These are phyloP conservation scores for Chiroxiphia lanceolata DNA, from an alignment of 2,797 vertebrate genomes.

Conservation along the genomic window DNA sequence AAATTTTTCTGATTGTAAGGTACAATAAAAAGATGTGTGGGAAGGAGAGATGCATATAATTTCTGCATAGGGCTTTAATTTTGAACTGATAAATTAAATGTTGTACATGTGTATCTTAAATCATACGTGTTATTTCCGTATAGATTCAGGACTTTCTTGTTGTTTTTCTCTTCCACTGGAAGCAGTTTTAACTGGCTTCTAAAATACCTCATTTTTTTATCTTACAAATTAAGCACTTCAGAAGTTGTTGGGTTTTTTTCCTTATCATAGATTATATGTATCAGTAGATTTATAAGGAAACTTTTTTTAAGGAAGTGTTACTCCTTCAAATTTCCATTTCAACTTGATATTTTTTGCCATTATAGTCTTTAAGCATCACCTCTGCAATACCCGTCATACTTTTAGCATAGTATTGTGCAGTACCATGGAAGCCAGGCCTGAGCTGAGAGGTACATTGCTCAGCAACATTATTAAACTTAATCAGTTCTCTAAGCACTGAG, in stretches of 20 bases:
- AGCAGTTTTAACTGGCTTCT: neutral
- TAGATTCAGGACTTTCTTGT: neutral
- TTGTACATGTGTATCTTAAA: neutral
- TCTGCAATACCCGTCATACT: neutral
- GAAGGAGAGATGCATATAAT: neutral
- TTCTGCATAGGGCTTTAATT: neutral
- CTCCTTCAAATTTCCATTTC: neutral
- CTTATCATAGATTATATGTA: neutral
- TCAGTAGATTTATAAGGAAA: neutral
- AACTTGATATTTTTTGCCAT: neutral
- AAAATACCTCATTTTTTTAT: neutral
- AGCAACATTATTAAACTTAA: neutral
- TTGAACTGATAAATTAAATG: neutral
- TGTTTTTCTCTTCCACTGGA: neutral
- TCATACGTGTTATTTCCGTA: neutral
- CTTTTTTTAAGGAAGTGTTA: neutral
- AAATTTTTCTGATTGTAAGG: neutral
- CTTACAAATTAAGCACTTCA: neutral
- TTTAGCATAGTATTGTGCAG: neutral
- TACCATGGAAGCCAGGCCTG: neutral
- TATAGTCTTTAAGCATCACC: neutral
- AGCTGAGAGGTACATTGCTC: neutral
- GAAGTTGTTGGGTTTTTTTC: neutral
- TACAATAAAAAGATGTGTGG: neutral
- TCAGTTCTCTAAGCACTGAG: neutral